These are phyloP conservation scores for Macaca fascicularis DNA, from an alignment of 2,113 vertebrate genomes.

Conservation along the genomic window T2T-MFA8v1.1 NC_088380.1:159675501-159676000, in stretches of 20 bases:
- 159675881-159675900: neutral
- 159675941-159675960: slow-evolving; percentile 4
- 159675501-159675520: neutral
- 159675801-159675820: slow-evolving; percentile 60
- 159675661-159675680: slow-evolving; percentile 53
- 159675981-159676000: slow-evolving; percentile 41
- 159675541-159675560: neutral
- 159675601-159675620: slow-evolving; percentile 63
- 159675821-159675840: slow-evolving; percentile 34
- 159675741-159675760: slow-evolving; percentile 70
- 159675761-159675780: slow-evolving; percentile 62
- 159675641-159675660: slow-evolving; percentile 63
- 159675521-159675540: neutral
- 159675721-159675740: slow-evolving; percentile 72
- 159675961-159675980: slow-evolving; percentile 30
- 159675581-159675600: slow-evolving; percentile 13
- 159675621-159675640: slow-evolving; percentile 11
- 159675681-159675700: slow-evolving; percentile 63
- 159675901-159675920: slow-evolving; percentile 44
- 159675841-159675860: neutral
- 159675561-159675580: slow-evolving; percentile 50
- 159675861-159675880: slow-evolving; percentile 47
- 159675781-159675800: slow-evolving; percentile 48
- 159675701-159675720: slow-evolving; percentile 78
- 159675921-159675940: slow-evolving; percentile 27